Conservation (phyloP, 2,888 invertebrate species). For the Tetragnatha montana region DNA sequence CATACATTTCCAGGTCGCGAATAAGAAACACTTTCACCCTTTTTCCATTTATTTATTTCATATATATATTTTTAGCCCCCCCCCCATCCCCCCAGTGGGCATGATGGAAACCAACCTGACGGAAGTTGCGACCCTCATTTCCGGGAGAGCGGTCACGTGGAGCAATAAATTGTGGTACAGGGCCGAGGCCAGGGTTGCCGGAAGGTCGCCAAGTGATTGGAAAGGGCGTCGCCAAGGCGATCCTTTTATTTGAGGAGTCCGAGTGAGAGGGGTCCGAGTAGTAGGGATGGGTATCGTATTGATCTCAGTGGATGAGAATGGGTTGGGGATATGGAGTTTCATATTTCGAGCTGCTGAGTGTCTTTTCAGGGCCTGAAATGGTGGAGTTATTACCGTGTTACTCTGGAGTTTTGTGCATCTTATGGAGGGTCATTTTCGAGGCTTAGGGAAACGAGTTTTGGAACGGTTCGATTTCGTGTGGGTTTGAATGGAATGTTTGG, state of each 20-base stretch:
- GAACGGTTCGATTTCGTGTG: too few species aligned
- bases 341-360: too few species aligned
- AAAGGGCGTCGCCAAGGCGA: slow-evolving; percentile 38
- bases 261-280: not conserved
- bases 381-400: too few species aligned
- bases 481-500: too few species aligned
- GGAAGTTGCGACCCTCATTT: slow-evolving; percentile 71
- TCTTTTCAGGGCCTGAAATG: too few species aligned
- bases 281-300: not conserved
- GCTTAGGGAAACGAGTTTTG: too few species aligned
- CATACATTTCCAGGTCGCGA: slow-evolving; percentile 40
- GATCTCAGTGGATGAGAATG: too few species aligned
- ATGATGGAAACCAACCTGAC: slow-evolving; percentile 71
- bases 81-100: slow-evolving; percentile 47
- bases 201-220: slow-evolving; percentile 43
- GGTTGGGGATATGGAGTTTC: too few species aligned
- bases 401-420: too few species aligned
- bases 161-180: slow-evolving; percentile 70
- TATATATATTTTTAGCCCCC: slow-evolving; percentile 48
- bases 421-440: too few species aligned
- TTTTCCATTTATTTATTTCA: slow-evolving; percentile 62
- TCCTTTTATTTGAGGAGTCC: not conserved
- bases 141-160: slow-evolving; percentile 70
- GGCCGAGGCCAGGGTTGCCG: slow-evolving; percentile 54
- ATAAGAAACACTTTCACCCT: slow-evolving; percentile 56